phyloP scores from a whole-genome alignment of 2,797 vertebrate genomes.

The Microctenopoma lineatum region DNA sequence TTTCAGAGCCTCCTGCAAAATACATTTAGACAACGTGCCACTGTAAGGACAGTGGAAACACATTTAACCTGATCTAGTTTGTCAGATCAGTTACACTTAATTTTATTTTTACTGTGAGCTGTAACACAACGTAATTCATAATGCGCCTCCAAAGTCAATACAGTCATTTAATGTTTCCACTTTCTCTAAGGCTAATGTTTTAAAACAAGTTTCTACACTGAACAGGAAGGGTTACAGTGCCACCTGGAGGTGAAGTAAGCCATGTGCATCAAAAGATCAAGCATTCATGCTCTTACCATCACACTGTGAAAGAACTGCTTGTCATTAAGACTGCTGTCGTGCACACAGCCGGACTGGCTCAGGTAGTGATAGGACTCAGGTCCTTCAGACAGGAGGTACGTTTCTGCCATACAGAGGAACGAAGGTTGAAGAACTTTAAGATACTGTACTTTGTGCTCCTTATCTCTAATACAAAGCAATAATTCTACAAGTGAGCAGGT shows the following conservation, averaged over 20 bases:
- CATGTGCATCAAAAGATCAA: background rate
- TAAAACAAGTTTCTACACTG: background rate
- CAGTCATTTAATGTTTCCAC: background rate
- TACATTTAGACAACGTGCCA: slow-evolving; percentile 7
- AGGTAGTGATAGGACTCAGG: slow-evolving; percentile 88
- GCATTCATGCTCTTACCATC: slow-evolving; percentile 82
- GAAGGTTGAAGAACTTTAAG: no score
- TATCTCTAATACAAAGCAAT: background rate
- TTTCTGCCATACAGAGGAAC: slow-evolving; percentile 67
- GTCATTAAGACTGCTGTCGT: slow-evolving; percentile 87
- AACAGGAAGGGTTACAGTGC: slow-evolving; percentile 36
- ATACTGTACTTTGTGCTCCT: background rate
- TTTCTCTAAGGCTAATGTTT: slow-evolving; percentile 2
- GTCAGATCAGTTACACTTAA: background rate
- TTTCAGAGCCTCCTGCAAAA: slow-evolving; percentile 87
- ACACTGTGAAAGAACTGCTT: slow-evolving; percentile 88
- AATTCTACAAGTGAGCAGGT: background rate
- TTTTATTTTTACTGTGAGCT: background rate
- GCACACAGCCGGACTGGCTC: slow-evolving; percentile 88
- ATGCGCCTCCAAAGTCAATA: slow-evolving; percentile 6
- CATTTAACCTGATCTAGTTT: background rate
- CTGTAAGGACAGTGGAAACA: background rate
- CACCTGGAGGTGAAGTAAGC: slow-evolving; percentile 53
- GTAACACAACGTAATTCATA: background rate
- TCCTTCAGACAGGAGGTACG: slow-evolving; percentile 84